Evolutionary conservation across 1,140 invertebrate genomes (phyloP), one percentile per base, ranked within the genome.

Genomic region (Orchesella cincta): DNA sequence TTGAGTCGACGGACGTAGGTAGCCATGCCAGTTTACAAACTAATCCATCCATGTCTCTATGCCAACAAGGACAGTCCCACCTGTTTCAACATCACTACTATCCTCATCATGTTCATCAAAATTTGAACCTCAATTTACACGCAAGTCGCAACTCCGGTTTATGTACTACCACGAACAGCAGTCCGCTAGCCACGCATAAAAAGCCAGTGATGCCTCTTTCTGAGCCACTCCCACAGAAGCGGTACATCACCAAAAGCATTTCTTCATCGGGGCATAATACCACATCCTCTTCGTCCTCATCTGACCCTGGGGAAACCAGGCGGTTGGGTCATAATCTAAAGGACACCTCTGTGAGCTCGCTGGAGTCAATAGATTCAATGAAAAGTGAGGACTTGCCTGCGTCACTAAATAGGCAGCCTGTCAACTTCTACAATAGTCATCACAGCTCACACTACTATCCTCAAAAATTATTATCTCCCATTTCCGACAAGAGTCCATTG

Each of bases 401-500:
- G 1, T 67, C 62, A 29, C 28, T 67, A 5, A 29, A 79, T 28
- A 36, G 33, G 0, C 26, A 76, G 36, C 33, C 76, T 8, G 23
- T 34, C 23, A 20, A 35, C 28, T 39, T n/a, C 46, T 39, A 5
- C 23, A 2, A 14, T 54, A 23, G 5, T n/a, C 74, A 67, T 57
- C 31, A 76, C 34, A 23, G 23, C n/a, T 16, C n/a, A 14, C 31
- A 67, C 36, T 28, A 64, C 51, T n/a, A 31, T 23, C 29, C 5
- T 16, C 28, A 39, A n/a, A 80, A 78, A 54, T 35, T 94, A 81
- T 87, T 95, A 20, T 94, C 93, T 75, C 93, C 93, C 5, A 95
- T 95, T 82, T 94, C 93, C 33, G 93, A 95, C 85, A 94, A 94
- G 84, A 94, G 93, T n/a, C 93, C 92, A 1, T 92, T 94, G 83